Evolutionary conservation across 2,113 vertebrate species (phyloP), one percentile per base, ranked within the genome.

Genomic region (Lathamus discolor): DNA sequence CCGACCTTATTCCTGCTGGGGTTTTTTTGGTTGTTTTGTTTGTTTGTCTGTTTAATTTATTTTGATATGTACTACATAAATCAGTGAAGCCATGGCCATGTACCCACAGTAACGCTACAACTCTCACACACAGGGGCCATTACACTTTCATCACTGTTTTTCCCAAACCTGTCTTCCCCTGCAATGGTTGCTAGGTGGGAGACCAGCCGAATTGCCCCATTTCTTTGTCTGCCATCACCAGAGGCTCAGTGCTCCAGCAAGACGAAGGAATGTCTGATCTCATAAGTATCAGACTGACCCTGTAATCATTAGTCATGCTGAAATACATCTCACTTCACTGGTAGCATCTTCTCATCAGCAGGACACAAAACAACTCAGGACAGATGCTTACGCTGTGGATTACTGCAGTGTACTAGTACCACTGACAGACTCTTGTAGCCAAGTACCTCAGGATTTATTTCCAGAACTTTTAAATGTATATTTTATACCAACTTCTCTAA

Each of bases 161-260:
- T 73, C 49, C 77, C 31, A 55, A 78, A 27, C 11, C 11, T 0
- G 0, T 49, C 64, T 73, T 86, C 23, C 39, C 25, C 29, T 24
- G 31, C 19, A 17, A 43, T 18, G 13, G 10, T 27, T 90, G 19
- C 24, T 93, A 59, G 29, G 22, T 66, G 13, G 15, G 19, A 82
- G 18, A 77, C 4, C 9, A 48, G 14, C 31, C n/a, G 14, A 25
- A n/a, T n/a, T 23, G 27, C 46, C 1, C 0, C 11, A 14, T 9
- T 88, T 55, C 28, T 83, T 29, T 68, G 48, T 35, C 39, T 59
- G 24, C 35, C 12, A 10, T 70, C 44, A 61, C 12, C 51, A 35
- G 15, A n/a, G 48, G 18, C 41, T 37, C 3, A 2, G 13, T 72
- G 44, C 13, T 75, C 39, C 37, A 82, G 41, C 22, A 68, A 63